A percentile compares a stretch with the other conserved stretches of the same genome.
These are phyloP conservation scores for Actinemys pallida DNA, from an alignment of 2,113 vertebrate genomes.

Conservation along the genomic window DNA sequence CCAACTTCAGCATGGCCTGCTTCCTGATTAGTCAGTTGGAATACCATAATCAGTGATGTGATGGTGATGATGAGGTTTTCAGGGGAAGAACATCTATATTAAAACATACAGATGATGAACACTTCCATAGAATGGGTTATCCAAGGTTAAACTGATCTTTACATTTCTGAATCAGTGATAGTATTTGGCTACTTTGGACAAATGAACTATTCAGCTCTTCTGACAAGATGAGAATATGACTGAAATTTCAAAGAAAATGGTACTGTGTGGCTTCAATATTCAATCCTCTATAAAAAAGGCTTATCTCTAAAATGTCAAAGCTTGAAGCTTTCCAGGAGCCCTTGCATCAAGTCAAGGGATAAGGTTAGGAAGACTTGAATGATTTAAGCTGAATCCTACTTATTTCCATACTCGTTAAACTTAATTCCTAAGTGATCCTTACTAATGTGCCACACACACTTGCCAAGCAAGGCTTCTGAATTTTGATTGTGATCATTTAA, in stretches of 20 bases:
- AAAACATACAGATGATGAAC: not conserved
- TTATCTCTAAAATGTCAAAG: conserved; percentile 63
- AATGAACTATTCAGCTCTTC: not conserved
- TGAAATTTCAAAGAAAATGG: conserved; percentile 9
- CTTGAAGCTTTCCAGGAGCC: conserved; percentile 66
- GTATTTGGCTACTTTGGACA: not conserved
- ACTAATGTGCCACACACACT: not conserved
- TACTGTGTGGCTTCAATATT: conserved; percentile 47
- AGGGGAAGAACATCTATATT: not conserved
- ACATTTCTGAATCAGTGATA: not conserved
- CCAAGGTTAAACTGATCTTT: not conserved
- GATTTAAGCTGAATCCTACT: conserved; percentile 33
- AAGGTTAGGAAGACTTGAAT: conserved; percentile 42
- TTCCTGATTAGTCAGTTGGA: conserved; percentile 68
- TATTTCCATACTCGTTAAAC: conserved; percentile 1
- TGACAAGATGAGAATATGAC: not conserved
- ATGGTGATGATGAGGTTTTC: conserved; percentile 13
- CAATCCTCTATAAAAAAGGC: conserved; percentile 1
- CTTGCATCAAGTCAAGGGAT: conserved; percentile 53
- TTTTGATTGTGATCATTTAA: not conserved
- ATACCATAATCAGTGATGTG: conserved; percentile 21
- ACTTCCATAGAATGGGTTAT: not conserved
- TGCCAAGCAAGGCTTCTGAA: not conserved
- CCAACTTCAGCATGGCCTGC: conserved; percentile 22
- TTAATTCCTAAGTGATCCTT: not conserved